Base-by-base conservation (phyloP, 2,888 invertebrate species). In the Cylloceria caligata region DNA sequence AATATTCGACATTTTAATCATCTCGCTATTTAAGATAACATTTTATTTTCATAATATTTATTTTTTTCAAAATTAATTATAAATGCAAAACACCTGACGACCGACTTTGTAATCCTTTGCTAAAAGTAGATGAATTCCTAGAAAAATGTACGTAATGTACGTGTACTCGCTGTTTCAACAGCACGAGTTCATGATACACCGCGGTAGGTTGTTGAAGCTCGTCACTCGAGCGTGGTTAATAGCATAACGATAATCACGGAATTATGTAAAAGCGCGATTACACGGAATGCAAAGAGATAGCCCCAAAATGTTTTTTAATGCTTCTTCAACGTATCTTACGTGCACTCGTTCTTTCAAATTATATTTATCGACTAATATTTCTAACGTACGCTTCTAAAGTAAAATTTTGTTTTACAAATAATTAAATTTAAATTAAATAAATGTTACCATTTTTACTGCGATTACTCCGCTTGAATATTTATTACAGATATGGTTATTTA, bases 191-290 rank as follows among this genome's bases (percentile, higher is more conserved):
- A 42, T 65, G 79, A 82, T 72, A 75, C 55, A 6, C 16, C 60
- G 64, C 69, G 49, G 42, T 69, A 77, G 21, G 42, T 67, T 19
- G 55, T 55, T 45, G 42, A 19, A 27, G 27, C 49, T 75, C 49
- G 49, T 75, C 39, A 71, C 67, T 57, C 60, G 60, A 75, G 65
- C 75, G 79, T 82, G 49, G 49, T 57, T 72, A 75, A 82, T 75
- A 60, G 67, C 47, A 71, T 57, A 47, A 52, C 60, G 81, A 81
- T 82, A 79, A 82, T 82, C 60, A 72, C 45, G 16, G 52, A 19
- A 71, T 72, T 77, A 52, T 62, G 60, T 62, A 30, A 60, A 79
- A 75, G 27, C 24, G 64, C 34, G 76, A 60, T 34, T 55, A 42
- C 49, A 47, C 24, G 36, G 7, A 75, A 47, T 27, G 27, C 39